Base-by-base conservation (phyloP, 23 tunicate genomes). In the Corella eumyota region DNA sequence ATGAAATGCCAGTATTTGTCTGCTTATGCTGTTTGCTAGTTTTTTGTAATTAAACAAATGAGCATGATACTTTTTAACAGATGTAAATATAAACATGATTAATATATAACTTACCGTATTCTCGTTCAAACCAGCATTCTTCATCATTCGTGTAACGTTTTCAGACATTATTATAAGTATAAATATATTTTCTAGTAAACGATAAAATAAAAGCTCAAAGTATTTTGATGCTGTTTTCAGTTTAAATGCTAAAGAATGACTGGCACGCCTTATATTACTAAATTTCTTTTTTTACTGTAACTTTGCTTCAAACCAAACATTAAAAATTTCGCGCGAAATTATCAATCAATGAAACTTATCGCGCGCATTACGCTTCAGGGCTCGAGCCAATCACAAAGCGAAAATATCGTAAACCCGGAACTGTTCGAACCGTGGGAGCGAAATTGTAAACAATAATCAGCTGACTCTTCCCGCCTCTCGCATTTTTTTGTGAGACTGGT, bases 21-120 rank as follows among this genome's bases (percentile, higher is more conserved):
- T n/a, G n/a, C n/a, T n/a, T n/a, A n/a, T n/a, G n/a, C n/a, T n/a
- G n/a, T n/a, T n/a, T n/a, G n/a, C n/a, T n/a, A n/a, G n/a, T n/a
- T n/a, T n/a, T n/a, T n/a, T n/a, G n/a, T n/a, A n/a, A n/a, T n/a
- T n/a, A n/a, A n/a, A n/a, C n/a, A n/a, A n/a, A n/a, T n/a, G n/a
- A n/a, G n/a, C n/a, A n/a, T n/a, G n/a, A n/a, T n/a, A n/a, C n/a
- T n/a, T n/a, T n/a, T n/a, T n/a, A n/a, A n/a, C n/a, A n/a, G n/a
- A n/a, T n/a, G n/a, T n/a, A n/a, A n/a, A n/a, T n/a, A n/a, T n/a
- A n/a, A 11, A 44, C 48, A 44, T 44, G 15, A 44, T 15, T 11
- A 44, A n/a, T n/a, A n/a, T n/a, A n/a, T 49, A 7, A 47, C 71
- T 48, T 66, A 66, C 71, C 40, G 71, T 2, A 34, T 66, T 66